phyloP scores from a whole-genome alignment of 2,888 invertebrate genomes.

The Ashinkailepas kermadecensis region DNA sequence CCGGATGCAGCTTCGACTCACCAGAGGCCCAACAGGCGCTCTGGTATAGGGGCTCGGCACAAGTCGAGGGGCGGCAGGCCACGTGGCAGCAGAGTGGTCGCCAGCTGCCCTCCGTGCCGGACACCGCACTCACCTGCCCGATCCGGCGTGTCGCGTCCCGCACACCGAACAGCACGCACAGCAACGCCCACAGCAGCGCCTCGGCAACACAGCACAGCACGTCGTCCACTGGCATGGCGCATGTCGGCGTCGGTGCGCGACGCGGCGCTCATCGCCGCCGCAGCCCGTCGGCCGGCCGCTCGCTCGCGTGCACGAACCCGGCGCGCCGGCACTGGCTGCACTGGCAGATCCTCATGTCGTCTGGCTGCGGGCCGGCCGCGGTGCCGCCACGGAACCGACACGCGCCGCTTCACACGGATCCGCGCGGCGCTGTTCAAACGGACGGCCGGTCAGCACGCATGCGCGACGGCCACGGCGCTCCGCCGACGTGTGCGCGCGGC shows the following conservation, averaged over 20 bases:
- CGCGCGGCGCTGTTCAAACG: neutral
- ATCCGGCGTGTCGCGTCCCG: neutral
- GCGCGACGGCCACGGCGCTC: neutral
- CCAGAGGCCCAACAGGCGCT: neutral
- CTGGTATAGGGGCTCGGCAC: neutral
- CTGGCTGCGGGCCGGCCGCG: neutral
- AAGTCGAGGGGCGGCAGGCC: neutral
- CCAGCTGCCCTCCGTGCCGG: neutral
- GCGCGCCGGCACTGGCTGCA: conserved; percentile 7
- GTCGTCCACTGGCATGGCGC: neutral
- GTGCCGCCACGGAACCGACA: neutral
- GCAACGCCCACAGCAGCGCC: neutral
- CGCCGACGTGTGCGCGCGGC: neutral
- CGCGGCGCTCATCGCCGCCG: neutral
- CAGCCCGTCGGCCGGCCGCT: neutral
- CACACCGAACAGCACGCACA: neutral
- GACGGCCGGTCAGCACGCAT: neutral
- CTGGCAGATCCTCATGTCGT: neutral
- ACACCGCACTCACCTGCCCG: neutral
- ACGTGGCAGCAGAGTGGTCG: neutral
- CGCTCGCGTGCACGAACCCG: neutral
- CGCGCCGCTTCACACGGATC: neutral
- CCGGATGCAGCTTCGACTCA: neutral
- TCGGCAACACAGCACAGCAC: neutral
- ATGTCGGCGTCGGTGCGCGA: neutral